Evolutionary conservation across 2,888 invertebrate species (phyloP).

Genomic region (Auanema sp.): DNA sequence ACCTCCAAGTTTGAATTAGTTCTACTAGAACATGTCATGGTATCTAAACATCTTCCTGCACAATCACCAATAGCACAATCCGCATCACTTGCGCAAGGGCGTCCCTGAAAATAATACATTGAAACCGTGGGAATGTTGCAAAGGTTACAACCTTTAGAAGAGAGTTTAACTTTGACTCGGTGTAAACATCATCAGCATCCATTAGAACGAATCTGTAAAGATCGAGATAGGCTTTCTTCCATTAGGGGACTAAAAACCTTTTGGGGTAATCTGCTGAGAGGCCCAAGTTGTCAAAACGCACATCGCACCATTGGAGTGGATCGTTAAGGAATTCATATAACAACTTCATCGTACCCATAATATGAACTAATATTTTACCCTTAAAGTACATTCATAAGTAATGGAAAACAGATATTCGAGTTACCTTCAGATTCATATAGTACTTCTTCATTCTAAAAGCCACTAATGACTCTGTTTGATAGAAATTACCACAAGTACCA

Average conservation of each 20-base stretch:
- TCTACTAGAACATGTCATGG: constrained; percentile 54
- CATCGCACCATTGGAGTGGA: constrained; percentile 68
- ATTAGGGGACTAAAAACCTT: constrained; percentile 30
- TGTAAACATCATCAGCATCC: constrained; percentile 63
- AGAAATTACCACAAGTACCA: constrained; percentile 67
- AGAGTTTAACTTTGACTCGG: constrained; percentile 52
- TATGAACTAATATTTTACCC: constrained; percentile 64
- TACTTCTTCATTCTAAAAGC: constrained; percentile 63
- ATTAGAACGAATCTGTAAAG: constrained; percentile 57
- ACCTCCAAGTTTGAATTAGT: constrained; percentile 63
- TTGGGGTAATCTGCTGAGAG: constrained; percentile 62
- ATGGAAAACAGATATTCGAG: not conserved
- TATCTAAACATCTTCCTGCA: constrained; percentile 40
- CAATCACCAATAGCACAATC: constrained; percentile 60
- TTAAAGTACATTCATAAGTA: constrained; percentile 7
- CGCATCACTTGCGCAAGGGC: constrained; percentile 50
- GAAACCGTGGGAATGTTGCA: not conserved
- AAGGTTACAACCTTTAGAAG: constrained; percentile 34
- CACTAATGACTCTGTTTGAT: constrained; percentile 65
- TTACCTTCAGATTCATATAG: constrained; percentile 61
- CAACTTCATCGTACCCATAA: constrained; percentile 65
- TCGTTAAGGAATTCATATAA: constrained; percentile 65
- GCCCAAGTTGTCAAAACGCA: constrained; percentile 65
- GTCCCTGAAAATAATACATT: constrained; percentile 16
- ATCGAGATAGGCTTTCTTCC: constrained; percentile 3